Percentiles rank a stretch among this genome's conserved stretches.
phyloP scores from a whole-genome alignment of 2,113 vertebrate genomes.

The Mormoops blainvillei region DNA sequence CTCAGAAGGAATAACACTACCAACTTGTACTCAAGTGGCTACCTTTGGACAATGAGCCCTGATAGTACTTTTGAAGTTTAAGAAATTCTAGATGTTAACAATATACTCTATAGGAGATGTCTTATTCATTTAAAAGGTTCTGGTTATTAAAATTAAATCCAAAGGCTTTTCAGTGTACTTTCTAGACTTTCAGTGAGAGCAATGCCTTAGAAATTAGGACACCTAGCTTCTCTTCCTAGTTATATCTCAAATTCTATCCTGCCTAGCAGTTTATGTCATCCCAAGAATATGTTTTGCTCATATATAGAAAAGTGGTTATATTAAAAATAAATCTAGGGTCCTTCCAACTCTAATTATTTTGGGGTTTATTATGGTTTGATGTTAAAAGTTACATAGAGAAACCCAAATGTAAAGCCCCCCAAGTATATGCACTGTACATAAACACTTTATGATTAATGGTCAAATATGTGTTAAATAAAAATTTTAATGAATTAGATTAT shows the following conservation, averaged over 20 bases:
- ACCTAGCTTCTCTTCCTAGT: not conserved
- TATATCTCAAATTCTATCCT: not conserved
- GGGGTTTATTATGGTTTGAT: not conserved
- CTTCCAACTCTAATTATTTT: not conserved
- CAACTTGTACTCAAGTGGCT: not conserved
- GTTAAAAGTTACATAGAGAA: not conserved
- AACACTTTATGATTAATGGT: not conserved
- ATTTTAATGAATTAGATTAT: not conserved
- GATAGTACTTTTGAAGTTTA: not conserved
- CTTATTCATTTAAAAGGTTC: not conserved
- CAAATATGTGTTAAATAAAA: not conserved
- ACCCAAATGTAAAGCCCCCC: not conserved
- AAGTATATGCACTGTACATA: not conserved
- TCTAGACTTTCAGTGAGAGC: not conserved
- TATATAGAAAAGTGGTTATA: not conserved
- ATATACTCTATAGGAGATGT: not conserved
- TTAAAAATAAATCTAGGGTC: not conserved
- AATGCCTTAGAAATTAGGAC: not conserved
- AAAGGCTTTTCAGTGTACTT: not conserved
- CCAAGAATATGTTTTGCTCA: not conserved
- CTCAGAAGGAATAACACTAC: not conserved
- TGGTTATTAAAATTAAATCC: not conserved
- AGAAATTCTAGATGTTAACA: not conserved
- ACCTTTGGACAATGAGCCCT: not conserved
- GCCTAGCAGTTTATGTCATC: not conserved